phyloP scores from a whole-genome alignment of 53 echinoderm and acorn worm genomes.

The Astropecten irregularis region DNA sequence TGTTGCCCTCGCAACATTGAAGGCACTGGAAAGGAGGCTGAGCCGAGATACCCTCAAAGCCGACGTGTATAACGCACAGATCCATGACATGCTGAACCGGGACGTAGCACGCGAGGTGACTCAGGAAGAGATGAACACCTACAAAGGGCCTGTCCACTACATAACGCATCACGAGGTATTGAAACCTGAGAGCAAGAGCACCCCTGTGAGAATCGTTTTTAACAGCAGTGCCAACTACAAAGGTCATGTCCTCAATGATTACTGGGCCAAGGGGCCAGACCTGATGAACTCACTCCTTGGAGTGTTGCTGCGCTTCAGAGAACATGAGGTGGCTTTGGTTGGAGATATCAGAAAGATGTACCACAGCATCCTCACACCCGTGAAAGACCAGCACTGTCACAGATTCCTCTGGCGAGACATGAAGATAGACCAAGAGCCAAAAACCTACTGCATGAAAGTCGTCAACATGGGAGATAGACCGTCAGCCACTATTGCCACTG shows the following conservation, averaged over 20 bases:
- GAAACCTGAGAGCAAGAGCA: neutral
- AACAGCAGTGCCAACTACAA: slow-evolving; percentile 67
- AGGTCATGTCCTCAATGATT: too few species aligned
- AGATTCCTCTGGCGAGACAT: slow-evolving; percentile 53
- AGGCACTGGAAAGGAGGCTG: too few species aligned
- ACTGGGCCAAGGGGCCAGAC: slow-evolving; percentile 46
- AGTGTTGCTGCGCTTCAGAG: neutral
- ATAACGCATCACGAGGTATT: neutral
- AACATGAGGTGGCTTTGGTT: slow-evolving; percentile 26
- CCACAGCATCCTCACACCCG: slow-evolving; percentile 31
- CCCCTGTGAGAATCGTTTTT: slow-evolving; percentile 29
- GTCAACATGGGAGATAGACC: slow-evolving; percentile 58
- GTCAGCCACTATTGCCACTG: slow-evolving; percentile 57
- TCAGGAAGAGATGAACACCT: slow-evolving; percentile 6
- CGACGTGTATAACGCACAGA: too few species aligned
- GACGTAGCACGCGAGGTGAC: slow-evolving; percentile 27
- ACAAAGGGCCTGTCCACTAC: slow-evolving; percentile 4
- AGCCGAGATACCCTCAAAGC: too few species aligned
- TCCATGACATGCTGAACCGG: slow-evolving; percentile 48
- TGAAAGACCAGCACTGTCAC: too few species aligned
- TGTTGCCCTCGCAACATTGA: neutral
- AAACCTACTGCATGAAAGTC: slow-evolving; percentile 50
- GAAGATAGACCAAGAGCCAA: slow-evolving; percentile 1
- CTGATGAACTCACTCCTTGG: neutral
- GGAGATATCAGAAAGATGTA: slow-evolving; percentile 46